Evolutionary conservation across 2,113 vertebrate genomes (phyloP), one percentile per base, ranked within the genome.

Genomic region (Coreoperca whiteheadi): DNA sequence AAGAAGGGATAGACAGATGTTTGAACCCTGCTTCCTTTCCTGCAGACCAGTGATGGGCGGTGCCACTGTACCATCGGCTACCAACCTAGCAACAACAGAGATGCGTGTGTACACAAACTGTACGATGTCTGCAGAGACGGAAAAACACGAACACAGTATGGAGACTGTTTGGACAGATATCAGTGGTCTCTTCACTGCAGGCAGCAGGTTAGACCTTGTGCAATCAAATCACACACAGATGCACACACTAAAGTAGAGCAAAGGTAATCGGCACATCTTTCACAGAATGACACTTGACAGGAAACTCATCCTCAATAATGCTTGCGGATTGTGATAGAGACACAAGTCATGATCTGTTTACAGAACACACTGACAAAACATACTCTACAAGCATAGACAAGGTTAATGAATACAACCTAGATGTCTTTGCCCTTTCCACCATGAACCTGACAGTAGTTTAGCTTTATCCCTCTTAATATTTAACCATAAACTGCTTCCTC

Each of bases 141-240:
- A 25, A 84, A 92, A 75, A 83, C 93, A 23, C 89, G 95, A 0
- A 96, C 95, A 50, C 97, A 98, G 77, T 92, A 97, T 5, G 97
- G 97, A 57, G 83, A 94, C 10, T 99, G 98, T 84, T 68, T 97
- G 76, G 95, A 91, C 84, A 87, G 72, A 78, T 84, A 88, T 15
- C 95, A 95, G 53, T 99, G 98, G 98, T 76, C 14, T 16, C 93
- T 71, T 8, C 94, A 97, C 86, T 98, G 97, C 75, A 91, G 94
- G 34, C 82, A 94, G 0, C 94, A 99, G 97, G 97, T 97, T 25
- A 53, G 87, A 56, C 39, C 37, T 74, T 59, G 46, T 59, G 16
- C 37, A 60, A 73, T 48, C 53, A 59, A 41, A 48, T 54, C 61
- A 76, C 43, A 81, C 72, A 85, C 41, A 60, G 6, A 81, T 56